These are phyloP conservation scores for Chrysina gloriosa DNA, from an alignment of 2,888 invertebrate species.

Conservation along the genomic window DNA sequence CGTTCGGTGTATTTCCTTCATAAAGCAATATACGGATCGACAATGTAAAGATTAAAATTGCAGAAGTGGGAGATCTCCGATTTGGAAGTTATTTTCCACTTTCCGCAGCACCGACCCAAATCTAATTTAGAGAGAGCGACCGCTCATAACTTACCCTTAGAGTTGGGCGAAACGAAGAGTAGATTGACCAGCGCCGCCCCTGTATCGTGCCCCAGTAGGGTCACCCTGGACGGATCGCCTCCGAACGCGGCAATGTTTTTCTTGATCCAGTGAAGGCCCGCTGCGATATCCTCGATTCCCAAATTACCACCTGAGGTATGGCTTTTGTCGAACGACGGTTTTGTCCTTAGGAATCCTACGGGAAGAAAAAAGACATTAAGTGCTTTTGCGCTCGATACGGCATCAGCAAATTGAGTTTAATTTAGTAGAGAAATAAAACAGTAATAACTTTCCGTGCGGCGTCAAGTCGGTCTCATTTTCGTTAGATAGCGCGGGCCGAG, in stretches of 20 bases:
- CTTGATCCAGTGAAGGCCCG: conserved; percentile 86
- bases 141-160: conserved; percentile 70
- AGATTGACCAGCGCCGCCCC: conserved; percentile 89
- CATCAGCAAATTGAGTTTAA: conserved; percentile 38
- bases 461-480: conserved; percentile 14
- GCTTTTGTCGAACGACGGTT: conserved; percentile 57
- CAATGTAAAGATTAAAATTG: background rate
- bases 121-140: background rate
- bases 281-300: conserved; percentile 84
- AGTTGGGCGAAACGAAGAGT: conserved; percentile 83
- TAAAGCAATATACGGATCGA: background rate
- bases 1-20: background rate
- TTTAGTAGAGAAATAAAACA: conserved; percentile 29
- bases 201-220: conserved; percentile 86
- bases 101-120: background rate
- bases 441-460: conserved; percentile 22
- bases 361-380: conserved; percentile 50
- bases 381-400: conserved; percentile 36
- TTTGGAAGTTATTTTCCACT: background rate
- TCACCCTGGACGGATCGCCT: conserved; percentile 86
- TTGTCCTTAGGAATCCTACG: conserved; percentile 71
- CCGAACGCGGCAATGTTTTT: conserved; percentile 88
- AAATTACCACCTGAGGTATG: conserved; percentile 73
- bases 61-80: background rate
- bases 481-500: conserved; percentile 12